Evolutionary conservation across 2,113 vertebrate genomes (phyloP), one percentile per base, ranked within the genome.

Genomic region (Labeo catla): DNA sequence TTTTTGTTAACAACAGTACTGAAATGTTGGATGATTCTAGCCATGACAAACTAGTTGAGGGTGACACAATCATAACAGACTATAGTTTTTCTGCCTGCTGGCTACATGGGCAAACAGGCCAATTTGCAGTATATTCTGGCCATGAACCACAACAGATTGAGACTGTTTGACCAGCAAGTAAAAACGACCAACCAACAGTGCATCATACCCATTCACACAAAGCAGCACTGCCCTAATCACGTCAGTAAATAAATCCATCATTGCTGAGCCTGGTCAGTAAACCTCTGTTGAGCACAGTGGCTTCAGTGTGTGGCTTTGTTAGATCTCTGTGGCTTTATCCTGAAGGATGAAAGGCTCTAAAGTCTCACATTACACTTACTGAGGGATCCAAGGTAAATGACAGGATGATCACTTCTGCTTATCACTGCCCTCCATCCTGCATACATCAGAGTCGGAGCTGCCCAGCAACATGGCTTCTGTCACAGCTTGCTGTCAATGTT

Each of bases 291-390:
- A 77, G 74, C 49, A 16, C 23, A 16, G 49, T 54, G 76, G 49
- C 49, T 77, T 54, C 13, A 54, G 47, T 19, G 49, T 36, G 49
- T 36, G 76, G 28, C 76, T 77, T 77, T 54, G 50, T 54, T 21
- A 36, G 76, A 54, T 54, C 49, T 54, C 28, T 77, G 76, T 77
- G 76, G 36, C 50, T 77, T 77, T 50, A 77, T 77, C 50, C 76
- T 34, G 49, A 54, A 77, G 76, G 76, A 77, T 77, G 50, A 77
- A 54, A 2, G 15, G 50, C 47, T 77, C 50, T 77, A 36, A 74
- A 49, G 72, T n/a, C 72, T 74, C 43, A 36, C 50, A 36, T 28
- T 50, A 77, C 8, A 77, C 47, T 77, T 49, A 52, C 23, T 4
- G 50, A 77, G 76, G 50, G 49, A 52, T 77, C 50, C 23, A 77